Evolutionary conservation across 2,888 invertebrate species (phyloP), one percentile per base, ranked within the genome.

Genomic region (Teleogryllus oceanicus): DNA sequence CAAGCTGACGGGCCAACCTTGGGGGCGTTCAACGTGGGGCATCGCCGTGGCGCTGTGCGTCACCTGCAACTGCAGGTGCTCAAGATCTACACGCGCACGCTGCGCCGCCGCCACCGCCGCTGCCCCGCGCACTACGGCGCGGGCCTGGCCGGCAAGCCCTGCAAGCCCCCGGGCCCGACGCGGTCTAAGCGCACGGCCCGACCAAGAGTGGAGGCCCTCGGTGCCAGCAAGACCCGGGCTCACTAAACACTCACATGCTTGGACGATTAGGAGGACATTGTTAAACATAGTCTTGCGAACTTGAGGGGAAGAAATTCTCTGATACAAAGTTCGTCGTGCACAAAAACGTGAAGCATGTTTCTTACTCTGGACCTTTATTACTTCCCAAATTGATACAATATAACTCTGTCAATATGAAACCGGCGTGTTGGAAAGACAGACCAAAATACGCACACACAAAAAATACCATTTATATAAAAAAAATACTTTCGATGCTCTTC

Each of bases 41-140:
- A 88, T 92, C 81, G 88, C 91, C 83, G 89, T 92, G 80, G 90
- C 91, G 20, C 87, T 91, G 84, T 88, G 91, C 81, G 91, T 91
- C 79, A 91, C 91, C 49, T 91, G 92, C 85, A 91, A 91, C 86
- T 91, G 91, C 84, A 89, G 83, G 85, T 87, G 77, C 83, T 88
- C 80, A 88, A 88, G 83, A 84, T 88, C 77, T 88, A 88, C 84
- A 85, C 86, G 75, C 85, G 86, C 62, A 84, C 85, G 76, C 83
- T 84, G 24, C 49, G 82, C 62, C 20, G 78, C 77, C 18, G 78
- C 83, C n/a, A 62, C 16, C 13, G 83, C 82, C 11, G 84, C 83
- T 79, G 82, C 82, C n/a, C 80, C 82, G 37, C 83, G 83, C n/a
- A 76, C 24, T 62, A 78, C 20, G 62, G 62, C 18, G 79, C 78